Evolutionary conservation across 2,113 vertebrate genomes (phyloP), one percentile per base, ranked within the genome.

Genomic region (Indri indri): DNA sequence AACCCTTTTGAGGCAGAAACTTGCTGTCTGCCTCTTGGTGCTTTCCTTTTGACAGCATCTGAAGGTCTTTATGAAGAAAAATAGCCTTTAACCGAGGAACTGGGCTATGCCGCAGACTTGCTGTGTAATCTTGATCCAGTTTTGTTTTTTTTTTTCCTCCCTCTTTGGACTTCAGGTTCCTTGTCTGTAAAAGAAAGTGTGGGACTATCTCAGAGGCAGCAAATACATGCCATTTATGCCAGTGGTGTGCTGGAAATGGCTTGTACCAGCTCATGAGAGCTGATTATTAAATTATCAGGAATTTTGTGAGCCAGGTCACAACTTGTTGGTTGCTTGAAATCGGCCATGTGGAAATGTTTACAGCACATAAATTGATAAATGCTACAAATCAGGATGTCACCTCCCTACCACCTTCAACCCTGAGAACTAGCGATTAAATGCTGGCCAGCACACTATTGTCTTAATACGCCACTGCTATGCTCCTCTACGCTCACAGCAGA

Each of bases 41-140:
- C 85, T 82, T 54, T 65, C 6, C 45, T 85, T 86, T 59, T 83
- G 92, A 93, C 90, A 96, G 40, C n/a, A 34, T 61, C 86, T 80
- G 76, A 88, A 86, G 61, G 65, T 86, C 89, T 96, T 93, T 71
- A 71, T 74, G 71, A 85, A 90, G 65, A 70, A 87, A 68, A 87
- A 74, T 23, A 23, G 45, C 30, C 42, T 84, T 74, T 52, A 83
- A 74, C 50, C 37, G 50, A 82, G 76, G 45, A 85, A 47, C 54
- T 3, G 34, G 52, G 25, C 40, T 20, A 47, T 59, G 65, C 52
- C 45, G 52, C 3, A 4, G n/a, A 22, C 80, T 89, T 25, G n/a
- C 79, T 57, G 5, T 86, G 40, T 77, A 40, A 73, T 92, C 83
- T 85, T 63, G 42, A 90, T 65, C 34, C 18, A 25, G 52, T n/a